Base-by-base conservation (phyloP, 2,113 vertebrate genomes). In the Istiophorus platypterus region DNA sequence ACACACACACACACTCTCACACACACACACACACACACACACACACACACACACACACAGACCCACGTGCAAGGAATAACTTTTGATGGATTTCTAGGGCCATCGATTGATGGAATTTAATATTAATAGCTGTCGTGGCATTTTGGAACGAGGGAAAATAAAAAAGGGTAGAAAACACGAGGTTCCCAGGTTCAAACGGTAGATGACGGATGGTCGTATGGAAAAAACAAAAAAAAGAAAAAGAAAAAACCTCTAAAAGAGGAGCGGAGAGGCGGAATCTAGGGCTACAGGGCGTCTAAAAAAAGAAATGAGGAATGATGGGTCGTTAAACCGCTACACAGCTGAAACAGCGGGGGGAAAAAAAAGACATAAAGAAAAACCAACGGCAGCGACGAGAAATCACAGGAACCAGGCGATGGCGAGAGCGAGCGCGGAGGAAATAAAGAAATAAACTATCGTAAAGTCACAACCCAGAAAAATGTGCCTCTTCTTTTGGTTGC, bases 71-170 rank as follows among this genome's bases (percentile, higher is more conserved):
- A 47, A 37, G 17, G 22, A 54, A 54, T 66, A 75, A 27, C 12
- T 45, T 20, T 4, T 10, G 15, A 47, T 8, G 2, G 45, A 15
- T 54, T 51, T 63, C 18, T 10, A 63, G 26, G 26, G 71, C 20
- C 17, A 58, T 11, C 39, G 39, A 39, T 24, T 86, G 47, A 62
- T 59, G 54, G 39, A 26, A 49, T 51, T 9, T n/a, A 49, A 22
- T 42, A 26, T 26, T 37, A 12, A 54, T 18, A 45, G 20, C 17
- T n/a, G 1, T 6, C 1, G 8, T 10, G 15, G 58, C n/a, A 14
- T 54, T 56, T 70, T 7, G 24, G 20, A 63, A 8, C 37, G 3
- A 42, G 17, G n/a, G n/a, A 47, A 67, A 37, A n/a, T 20, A 18
- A 45, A 12, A 18, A 20, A 22, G n/a, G n/a, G n/a, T n/a, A n/a